Evolutionary conservation across 1,140 invertebrate species (phyloP).

Genomic region (Schlechtendalia chinensis): DNA sequence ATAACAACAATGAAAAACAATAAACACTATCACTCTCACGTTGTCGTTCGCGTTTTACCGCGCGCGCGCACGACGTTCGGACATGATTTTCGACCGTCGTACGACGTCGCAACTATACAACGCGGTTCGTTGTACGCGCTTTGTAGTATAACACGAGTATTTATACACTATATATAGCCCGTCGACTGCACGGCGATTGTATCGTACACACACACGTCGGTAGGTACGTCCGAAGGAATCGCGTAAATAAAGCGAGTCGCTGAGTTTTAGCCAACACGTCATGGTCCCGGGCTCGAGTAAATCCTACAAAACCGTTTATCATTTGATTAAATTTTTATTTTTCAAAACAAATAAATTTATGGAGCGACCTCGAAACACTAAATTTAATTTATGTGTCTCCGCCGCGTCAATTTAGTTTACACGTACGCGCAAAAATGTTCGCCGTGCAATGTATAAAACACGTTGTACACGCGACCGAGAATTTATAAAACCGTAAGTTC

Average conservation of each 20-base stretch:
- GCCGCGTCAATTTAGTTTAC: not conserved
- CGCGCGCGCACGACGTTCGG: not conserved
- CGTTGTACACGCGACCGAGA: no score
- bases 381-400: constrained; percentile 30
- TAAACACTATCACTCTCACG: not conserved
- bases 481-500: not conserved
- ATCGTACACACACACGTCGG: no score
- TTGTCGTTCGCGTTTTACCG: not conserved
- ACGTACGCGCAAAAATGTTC: not conserved
- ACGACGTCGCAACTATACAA: not conserved
- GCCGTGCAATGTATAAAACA: no score
- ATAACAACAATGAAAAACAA: no score
- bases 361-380: not conserved
- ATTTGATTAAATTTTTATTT: constrained; percentile 10
- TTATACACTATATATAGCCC: not conserved
- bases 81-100: not conserved
- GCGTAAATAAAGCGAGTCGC: constrained; percentile 22
- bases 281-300: constrained; percentile 8
- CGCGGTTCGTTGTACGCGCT: not conserved
- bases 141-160: not conserved
- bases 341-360: constrained; percentile 10
- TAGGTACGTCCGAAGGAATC: not conserved
- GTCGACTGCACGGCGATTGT: no score
- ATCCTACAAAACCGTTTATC: not conserved
- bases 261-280: constrained; percentile 1